A percentile compares a stretch with the other conserved stretches of the same genome.
phyloP scores from a whole-genome alignment of 2,888 invertebrate genomes.

The Dasypogon diadema region DNA sequence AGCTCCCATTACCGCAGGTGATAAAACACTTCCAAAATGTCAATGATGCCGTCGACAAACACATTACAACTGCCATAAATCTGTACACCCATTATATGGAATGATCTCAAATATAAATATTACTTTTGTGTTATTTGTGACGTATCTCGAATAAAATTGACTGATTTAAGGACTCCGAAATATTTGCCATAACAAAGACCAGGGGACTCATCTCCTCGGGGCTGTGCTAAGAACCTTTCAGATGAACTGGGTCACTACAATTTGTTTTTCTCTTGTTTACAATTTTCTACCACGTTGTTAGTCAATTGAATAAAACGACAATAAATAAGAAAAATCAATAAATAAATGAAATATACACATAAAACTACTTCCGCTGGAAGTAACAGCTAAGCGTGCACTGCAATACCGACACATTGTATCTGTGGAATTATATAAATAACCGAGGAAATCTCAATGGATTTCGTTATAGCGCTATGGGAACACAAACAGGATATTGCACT shows the following conservation, averaged over 20 bases:
- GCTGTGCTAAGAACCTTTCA: not conserved
- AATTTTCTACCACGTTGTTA: slow-evolving; percentile 33
- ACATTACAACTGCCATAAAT: not conserved
- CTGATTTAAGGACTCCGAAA: not conserved
- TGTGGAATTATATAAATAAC: slow-evolving; percentile 17
- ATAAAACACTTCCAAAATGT: not conserved
- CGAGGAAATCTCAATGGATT: slow-evolving; percentile 24
- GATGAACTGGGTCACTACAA: slow-evolving; percentile 22
- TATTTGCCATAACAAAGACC: not conserved
- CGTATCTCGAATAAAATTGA: not conserved
- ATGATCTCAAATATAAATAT: not conserved
- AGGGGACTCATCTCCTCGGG: not conserved
- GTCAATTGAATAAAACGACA: slow-evolving; percentile 38
- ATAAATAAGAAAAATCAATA: slow-evolving; percentile 32
- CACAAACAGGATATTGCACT: slow-evolving; percentile 17
- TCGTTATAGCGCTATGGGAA: not conserved
- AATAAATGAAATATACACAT: slow-evolving; percentile 4
- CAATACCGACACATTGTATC: not conserved
- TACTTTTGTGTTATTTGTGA: not conserved
- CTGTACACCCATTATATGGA: not conserved
- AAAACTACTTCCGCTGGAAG: not conserved
- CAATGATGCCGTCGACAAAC: not conserved
- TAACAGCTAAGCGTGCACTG: slow-evolving; percentile 11
- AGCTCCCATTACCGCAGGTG: not conserved
- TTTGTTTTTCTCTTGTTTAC: slow-evolving; percentile 31